A percentile compares a stretch with the other conserved stretches of the same genome.
Evolutionary conservation across 2,797 vertebrate species (phyloP).

Genomic region (Anas acuta): DNA sequence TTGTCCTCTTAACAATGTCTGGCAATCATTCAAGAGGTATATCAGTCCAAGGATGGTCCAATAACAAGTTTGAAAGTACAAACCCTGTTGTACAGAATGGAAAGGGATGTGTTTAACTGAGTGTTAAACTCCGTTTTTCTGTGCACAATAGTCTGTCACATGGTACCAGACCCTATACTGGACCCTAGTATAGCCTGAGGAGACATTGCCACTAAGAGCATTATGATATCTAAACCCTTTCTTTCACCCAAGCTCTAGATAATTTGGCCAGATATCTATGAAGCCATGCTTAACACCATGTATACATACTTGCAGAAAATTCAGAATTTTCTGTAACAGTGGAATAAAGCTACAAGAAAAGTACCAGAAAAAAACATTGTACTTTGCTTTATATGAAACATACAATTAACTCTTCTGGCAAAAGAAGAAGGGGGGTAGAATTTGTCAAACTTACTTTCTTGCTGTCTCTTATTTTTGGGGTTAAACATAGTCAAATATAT

Average conservation of each 20-base stretch:
- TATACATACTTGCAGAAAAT: background rate
- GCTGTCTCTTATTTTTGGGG: background rate
- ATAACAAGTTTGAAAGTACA: background rate
- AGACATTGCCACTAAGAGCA: too few relatives aligned
- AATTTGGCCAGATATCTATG: background rate
- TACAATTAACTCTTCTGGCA: slow-evolving; percentile 23
- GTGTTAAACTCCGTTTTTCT: background rate
- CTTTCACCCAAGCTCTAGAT: background rate
- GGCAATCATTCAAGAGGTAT: background rate
- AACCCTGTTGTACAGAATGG: background rate
- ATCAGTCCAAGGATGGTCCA: background rate
- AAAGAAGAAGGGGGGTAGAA: background rate
- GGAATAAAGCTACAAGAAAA: background rate
- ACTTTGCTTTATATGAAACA: background rate
- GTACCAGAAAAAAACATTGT: background rate
- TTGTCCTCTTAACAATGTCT: background rate
- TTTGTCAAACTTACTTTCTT: background rate
- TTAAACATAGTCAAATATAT: background rate
- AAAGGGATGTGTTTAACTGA: background rate
- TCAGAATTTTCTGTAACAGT: background rate
- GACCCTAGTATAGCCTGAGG: background rate
- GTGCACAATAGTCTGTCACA: background rate
- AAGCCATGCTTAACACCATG: background rate
- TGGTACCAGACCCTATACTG: background rate
- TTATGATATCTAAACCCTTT: background rate